Evolutionary conservation across 2,113 vertebrate genomes (phyloP).

Genomic region (Pristiophorus japonicus): DNA sequence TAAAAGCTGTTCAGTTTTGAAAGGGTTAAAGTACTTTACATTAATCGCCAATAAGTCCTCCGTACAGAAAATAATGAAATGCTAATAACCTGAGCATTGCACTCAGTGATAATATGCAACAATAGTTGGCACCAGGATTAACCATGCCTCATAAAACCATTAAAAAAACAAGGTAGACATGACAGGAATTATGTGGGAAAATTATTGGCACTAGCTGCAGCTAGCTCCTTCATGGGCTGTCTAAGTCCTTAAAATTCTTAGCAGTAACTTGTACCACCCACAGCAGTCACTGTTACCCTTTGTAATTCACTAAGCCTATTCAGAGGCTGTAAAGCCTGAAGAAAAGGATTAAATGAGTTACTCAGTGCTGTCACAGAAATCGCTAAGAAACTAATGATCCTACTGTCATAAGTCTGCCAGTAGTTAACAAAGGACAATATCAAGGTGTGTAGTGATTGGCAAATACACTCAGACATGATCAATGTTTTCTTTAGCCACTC

Average conservation of each 20-base stretch:
- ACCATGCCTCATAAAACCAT: neutral
- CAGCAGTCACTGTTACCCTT: slow-evolving; percentile 16
- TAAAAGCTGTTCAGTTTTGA: neutral
- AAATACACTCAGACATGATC: neutral
- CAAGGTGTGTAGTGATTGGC: neutral
- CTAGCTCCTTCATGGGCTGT: neutral
- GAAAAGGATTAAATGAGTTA: slow-evolving; percentile 20
- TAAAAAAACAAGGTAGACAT: neutral
- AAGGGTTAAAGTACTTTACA: neutral
- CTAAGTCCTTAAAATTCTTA: neutral
- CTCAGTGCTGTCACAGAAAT: neutral
- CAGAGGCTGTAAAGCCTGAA: neutral
- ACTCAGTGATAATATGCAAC: neutral
- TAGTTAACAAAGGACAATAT: neutral
- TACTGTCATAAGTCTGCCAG: neutral
- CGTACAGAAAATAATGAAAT: neutral
- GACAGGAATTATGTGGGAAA: slow-evolving; percentile 1
- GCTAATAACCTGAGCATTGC: neutral
- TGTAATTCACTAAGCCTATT: slow-evolving; percentile 25
- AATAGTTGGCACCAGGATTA: neutral
- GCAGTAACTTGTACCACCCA: slow-evolving; percentile 12
- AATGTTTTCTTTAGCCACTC: neutral
- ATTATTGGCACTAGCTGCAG: neutral
- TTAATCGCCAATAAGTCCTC: neutral
- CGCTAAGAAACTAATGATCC: neutral